phyloP scores from a whole-genome alignment of 1,140 invertebrate species.

The Saxidomus purpurata region DNA sequence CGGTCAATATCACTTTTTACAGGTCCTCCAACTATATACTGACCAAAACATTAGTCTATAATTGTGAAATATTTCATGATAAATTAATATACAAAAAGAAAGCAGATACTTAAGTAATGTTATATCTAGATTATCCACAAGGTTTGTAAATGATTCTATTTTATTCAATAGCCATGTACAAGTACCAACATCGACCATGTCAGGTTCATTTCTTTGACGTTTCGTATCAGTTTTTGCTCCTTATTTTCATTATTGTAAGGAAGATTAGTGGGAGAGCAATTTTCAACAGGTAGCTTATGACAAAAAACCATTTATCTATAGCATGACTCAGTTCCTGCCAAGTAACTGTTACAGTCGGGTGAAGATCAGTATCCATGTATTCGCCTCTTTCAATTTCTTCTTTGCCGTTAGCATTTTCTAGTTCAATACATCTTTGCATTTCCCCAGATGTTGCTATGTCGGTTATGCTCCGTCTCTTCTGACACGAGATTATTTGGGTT shows the following conservation, averaged over 20 bases:
- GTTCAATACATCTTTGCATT: background rate
- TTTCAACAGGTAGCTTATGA: constrained; percentile 5
- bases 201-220: background rate
- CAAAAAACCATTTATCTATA: constrained; percentile 33
- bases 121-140: too few relatives aligned
- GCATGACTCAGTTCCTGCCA: constrained; percentile 22
- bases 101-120: background rate
- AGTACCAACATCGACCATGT: background rate
- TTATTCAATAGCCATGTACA: background rate
- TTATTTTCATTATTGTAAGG: background rate
- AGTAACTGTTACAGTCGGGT: background rate
- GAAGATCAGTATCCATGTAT: background rate
- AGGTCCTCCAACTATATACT: too few relatives aligned
- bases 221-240: background rate
- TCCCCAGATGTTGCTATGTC: too few relatives aligned
- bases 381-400: background rate
- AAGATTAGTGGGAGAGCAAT: background rate
- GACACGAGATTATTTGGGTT: too few relatives aligned
- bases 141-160: background rate
- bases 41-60: too few relatives aligned
- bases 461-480: too few relatives aligned
- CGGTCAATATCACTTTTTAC: too few relatives aligned
- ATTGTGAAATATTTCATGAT: too few relatives aligned
- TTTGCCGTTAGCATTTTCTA: background rate
- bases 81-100: too few relatives aligned